Percentiles rank a stretch among this genome's conserved stretches.
Conservation (phyloP, 2,113 vertebrate genomes). For the Litocranius walleri region DNA sequence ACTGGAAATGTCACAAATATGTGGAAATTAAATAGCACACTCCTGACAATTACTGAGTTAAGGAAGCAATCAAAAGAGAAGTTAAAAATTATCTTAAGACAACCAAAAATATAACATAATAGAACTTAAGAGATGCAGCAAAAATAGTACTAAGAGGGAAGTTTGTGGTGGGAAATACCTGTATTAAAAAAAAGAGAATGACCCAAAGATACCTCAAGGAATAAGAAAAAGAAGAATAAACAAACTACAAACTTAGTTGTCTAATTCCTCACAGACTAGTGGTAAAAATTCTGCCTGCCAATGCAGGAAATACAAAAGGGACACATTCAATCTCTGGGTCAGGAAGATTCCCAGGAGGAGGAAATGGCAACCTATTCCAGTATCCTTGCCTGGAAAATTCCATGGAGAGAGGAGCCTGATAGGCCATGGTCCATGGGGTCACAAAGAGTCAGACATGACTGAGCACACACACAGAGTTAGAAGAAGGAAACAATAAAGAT, state of each 20-base stretch:
- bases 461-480: neutral
- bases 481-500: neutral
- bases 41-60: neutral
- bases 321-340: neutral
- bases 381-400: neutral
- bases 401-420: neutral
- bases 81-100: neutral
- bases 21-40: neutral
- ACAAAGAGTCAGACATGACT: neutral
- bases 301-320: neutral
- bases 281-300: neutral
- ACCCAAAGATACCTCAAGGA: neutral
- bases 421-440: neutral
- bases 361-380: neutral
- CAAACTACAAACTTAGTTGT: neutral
- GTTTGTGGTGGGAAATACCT: neutral
- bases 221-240: neutral
- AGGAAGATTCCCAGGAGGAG: neutral
- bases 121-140: neutral
- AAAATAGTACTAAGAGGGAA: neutral
- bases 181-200: neutral
- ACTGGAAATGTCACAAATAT: neutral
- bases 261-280: neutral
- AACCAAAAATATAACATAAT: neutral
- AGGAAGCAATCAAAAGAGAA: neutral